Base-by-base conservation (phyloP, 2,797 vertebrate genomes). In the Sciurus carolinensis region DNA sequence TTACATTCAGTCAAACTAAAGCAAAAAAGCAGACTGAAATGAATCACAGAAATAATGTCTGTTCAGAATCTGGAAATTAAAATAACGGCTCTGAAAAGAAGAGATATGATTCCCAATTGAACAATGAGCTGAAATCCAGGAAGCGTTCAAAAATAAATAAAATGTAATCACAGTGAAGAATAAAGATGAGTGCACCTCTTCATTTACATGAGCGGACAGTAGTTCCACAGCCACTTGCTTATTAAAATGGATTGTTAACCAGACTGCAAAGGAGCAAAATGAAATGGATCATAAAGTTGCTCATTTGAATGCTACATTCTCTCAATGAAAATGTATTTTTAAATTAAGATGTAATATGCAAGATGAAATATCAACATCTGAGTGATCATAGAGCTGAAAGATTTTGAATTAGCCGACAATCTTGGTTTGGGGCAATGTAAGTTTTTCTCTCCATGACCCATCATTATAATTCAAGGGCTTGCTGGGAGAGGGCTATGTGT, bases 101-200 rank as follows among this genome's bases (percentile, higher is more conserved):
- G 30, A 97, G 80, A 94, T 73, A 92, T 24, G 12, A 89, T 80
- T 96, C 42, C 47, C 20, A 57, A 84, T 11, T 93, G 67, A 97
- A 83, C 79, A 91, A 87, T 94, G 72, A 96, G 66, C 36, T 95
- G 26, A 97, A 96, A 89, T 91, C 59, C 47, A 95, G 57, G 44
- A 97, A 52, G 24, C 93, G 95, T 96, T 97, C 93, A 97, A 95
- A 98, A 97, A 97, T 93, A 79, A 98, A 97, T 97, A 54, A 87
- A 94, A 94, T 91, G 67, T 73, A 93, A 95, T 90, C 97, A 93
- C 36, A 87, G 30, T 12, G 85, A 97, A 95, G 83, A 97, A 93
- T 0, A 26, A 64, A 47, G 83, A 87, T 66, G 18, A 95, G 84
- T 28, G 7, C 1, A 64, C 75, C 89, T 85, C 90, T 77, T 94